phyloP scores from a whole-genome alignment of 2,113 vertebrate species.

The Ctenodactylus gundi region DNA sequence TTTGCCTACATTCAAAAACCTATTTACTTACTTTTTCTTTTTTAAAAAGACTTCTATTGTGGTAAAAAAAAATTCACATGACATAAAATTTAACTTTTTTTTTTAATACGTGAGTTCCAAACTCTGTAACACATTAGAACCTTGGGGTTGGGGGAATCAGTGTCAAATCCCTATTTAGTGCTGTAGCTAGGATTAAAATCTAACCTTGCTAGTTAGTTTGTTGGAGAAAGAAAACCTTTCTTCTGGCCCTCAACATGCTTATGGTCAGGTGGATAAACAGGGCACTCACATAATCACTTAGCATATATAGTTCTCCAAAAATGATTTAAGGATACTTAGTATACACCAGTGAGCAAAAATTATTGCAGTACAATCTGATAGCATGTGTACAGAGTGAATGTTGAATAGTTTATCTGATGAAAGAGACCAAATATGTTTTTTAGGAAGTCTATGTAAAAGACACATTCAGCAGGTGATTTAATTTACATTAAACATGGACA shows the following conservation, averaged over 20 bases:
- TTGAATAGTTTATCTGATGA: neutral
- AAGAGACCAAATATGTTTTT: neutral
- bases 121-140: no score
- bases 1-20: neutral
- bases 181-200: neutral
- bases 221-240: neutral
- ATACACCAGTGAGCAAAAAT: neutral
- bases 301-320: neutral
- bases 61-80: no score
- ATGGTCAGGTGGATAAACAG: neutral
- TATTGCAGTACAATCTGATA: neutral
- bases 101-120: no score
- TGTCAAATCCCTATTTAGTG: neutral
- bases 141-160: no score
- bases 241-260: neutral
- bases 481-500: no score
- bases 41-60: no score
- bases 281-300: neutral
- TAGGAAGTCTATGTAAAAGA: neutral
- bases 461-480: neutral
- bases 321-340: neutral
- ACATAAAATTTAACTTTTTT: no score
- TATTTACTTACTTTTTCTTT: no score
- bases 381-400: neutral
- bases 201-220: neutral